A percentile compares a stretch with the other conserved stretches of the same genome.
Conservation (phyloP, 2,888 invertebrate species). For the Drosophila kambysellisi region DNA sequence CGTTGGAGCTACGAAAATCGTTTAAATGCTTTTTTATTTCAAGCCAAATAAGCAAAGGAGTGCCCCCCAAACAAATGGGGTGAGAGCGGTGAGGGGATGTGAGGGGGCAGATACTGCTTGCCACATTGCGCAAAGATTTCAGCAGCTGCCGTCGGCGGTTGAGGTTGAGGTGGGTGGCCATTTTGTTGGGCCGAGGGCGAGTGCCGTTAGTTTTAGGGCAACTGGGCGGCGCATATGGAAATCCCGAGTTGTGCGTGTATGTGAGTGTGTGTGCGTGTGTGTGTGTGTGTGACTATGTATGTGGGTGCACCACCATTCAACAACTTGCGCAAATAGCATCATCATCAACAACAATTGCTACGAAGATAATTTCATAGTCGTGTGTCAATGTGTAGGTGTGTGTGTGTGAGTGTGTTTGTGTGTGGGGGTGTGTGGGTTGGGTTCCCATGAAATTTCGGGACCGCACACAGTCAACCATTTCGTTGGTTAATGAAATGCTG, state of each 20-base stretch:
- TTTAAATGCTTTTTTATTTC: slow-evolving; percentile 81
- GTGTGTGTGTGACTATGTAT: slow-evolving; percentile 13
- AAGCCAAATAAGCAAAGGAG: slow-evolving; percentile 80
- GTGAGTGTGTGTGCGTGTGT: slow-evolving; percentile 6
- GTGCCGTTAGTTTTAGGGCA: slow-evolving; percentile 34
- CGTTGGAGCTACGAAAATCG: slow-evolving; percentile 61
- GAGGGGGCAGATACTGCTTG: slow-evolving; percentile 16
- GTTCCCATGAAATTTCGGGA: slow-evolving; percentile 65
- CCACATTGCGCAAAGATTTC: slow-evolving; percentile 78
- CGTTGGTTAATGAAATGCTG: slow-evolving; percentile 77
- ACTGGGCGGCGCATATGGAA: slow-evolving; percentile 48
- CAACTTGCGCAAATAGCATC: slow-evolving; percentile 78
- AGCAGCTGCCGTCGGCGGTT: slow-evolving; percentile 70
- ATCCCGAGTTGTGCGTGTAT: neutral
- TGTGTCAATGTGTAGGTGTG: slow-evolving; percentile 39
- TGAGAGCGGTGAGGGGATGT: neutral
- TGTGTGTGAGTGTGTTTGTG: slow-evolving; percentile 7
- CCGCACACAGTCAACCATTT: slow-evolving; percentile 74
- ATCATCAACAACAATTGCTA: slow-evolving; percentile 67
- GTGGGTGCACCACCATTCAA: slow-evolving; percentile 74
- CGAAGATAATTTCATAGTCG: slow-evolving; percentile 46
- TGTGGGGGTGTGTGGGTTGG: slow-evolving; percentile 28
- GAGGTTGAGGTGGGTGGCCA: slow-evolving; percentile 76
- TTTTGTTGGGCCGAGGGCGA: slow-evolving; percentile 56
- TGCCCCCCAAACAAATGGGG: slow-evolving; percentile 20